Evolutionary conservation across 1,140 invertebrate genomes (phyloP).

Genomic region (Zaprionus camerounensis): DNA sequence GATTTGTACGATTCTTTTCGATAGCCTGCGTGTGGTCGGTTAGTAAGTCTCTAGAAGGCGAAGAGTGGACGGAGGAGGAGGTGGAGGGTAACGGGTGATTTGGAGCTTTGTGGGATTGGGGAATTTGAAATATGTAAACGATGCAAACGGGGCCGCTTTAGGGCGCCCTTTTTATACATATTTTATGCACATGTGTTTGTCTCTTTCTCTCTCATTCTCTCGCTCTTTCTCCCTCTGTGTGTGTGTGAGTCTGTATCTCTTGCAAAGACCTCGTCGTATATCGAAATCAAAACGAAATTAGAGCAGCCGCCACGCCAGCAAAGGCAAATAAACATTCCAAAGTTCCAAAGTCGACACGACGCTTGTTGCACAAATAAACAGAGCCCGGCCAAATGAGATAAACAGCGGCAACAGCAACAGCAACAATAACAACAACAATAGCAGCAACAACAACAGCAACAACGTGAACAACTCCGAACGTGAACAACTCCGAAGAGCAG

Average conservation of each 20-base stretch:
- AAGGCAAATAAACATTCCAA: conserved; percentile 54
- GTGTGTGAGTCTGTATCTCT: conserved; percentile 9
- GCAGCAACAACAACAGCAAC: background rate
- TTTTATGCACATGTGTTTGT: conserved; percentile 15
- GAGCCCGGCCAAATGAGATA: conserved; percentile 41
- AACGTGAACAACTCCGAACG: background rate
- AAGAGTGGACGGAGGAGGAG: background rate
- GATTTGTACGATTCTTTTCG: conserved; percentile 13
- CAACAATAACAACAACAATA: background rate
- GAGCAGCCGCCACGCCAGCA: conserved; percentile 36
- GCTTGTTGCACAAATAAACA: conserved; percentile 56
- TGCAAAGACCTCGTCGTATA: conserved; percentile 17
- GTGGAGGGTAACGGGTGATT: conserved; percentile 3
- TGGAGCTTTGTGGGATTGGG: background rate
- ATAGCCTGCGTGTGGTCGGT: conserved; percentile 32
- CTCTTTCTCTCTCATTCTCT: background rate
- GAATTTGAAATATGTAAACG: conserved; percentile 49
- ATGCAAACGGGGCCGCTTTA: conserved; percentile 22
- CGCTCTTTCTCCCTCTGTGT: background rate
- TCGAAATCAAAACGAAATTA: conserved; percentile 53
- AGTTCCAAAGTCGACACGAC: conserved; percentile 50
- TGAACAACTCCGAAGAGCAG: background rate
- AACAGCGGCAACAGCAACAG: conserved; percentile 21
- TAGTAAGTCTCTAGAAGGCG: conserved; percentile 3
- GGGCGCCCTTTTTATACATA: conserved; percentile 16